phyloP scores from a whole-genome alignment of 2,888 invertebrate species.

The Zonitis immaculata region DNA sequence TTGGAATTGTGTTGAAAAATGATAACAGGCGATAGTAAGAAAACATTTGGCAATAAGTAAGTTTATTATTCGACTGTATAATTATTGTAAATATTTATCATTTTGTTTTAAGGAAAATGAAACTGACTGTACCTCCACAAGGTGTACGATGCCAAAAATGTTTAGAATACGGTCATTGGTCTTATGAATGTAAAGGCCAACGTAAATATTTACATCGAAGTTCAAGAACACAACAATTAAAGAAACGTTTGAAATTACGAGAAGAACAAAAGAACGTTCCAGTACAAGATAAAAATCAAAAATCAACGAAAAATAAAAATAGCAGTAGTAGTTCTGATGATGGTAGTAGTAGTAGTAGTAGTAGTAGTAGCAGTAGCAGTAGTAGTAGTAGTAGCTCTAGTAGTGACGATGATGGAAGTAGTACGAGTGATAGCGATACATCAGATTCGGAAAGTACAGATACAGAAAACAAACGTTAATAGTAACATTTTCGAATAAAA shows the following conservation, averaged over 20 bases:
- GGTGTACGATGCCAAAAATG: slow-evolving; percentile 89
- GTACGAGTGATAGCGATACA: slow-evolving; percentile 12
- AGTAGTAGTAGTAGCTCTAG: slow-evolving; percentile 15
- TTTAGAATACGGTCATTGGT: slow-evolving; percentile 89
- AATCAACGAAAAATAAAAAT: slow-evolving; percentile 18
- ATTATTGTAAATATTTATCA: neutral
- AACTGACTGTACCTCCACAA: slow-evolving; percentile 60
- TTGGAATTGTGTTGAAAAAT: neutral
- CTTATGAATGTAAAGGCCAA: slow-evolving; percentile 88
- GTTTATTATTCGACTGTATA: neutral
- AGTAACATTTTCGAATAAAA: neutral
- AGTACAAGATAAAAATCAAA: slow-evolving; percentile 6
- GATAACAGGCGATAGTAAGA: neutral
- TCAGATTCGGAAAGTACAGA: slow-evolving; percentile 8
- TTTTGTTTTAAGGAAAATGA: slow-evolving; percentile 53
- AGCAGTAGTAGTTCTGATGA: slow-evolving; percentile 21
- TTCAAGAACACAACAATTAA: slow-evolving; percentile 76
- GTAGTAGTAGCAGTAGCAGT: slow-evolving; percentile 13
- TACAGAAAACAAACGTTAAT: neutral
- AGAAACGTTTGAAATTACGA: slow-evolving; percentile 58
- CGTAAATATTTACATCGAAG: slow-evolving; percentile 80
- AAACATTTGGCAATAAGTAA: slow-evolving; percentile 4
- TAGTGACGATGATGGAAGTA: slow-evolving; percentile 18
- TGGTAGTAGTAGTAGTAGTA: slow-evolving; percentile 21
- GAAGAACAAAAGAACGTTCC: too few species aligned